Evolutionary conservation across 2,797 vertebrate genomes (phyloP), one percentile per base, ranked within the genome.

Genomic region (Euphonia xanthogaster): DNA sequence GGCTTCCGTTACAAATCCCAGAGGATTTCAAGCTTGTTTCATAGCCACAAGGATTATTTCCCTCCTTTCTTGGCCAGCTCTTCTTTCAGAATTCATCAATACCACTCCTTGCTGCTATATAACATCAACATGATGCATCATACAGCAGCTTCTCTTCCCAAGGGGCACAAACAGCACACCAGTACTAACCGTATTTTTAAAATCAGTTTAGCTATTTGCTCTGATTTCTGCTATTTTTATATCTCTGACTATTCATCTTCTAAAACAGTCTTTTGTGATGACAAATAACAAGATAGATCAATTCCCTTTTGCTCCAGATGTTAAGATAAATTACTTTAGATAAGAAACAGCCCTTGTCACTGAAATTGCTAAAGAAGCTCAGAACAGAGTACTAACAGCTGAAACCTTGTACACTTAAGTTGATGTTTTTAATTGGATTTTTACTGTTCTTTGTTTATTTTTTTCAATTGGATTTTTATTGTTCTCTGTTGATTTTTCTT

Each of bases 11-110:
- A 94, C 91, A 95, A 89, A 88, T 72, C 93, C 93, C 90, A 0
- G 7, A 60, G 87, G 95, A 95, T 90, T 94, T 91, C 67, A 61
- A 76, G 82, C 81, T 79, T 67, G 85, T 90, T 96, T 93, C 82
- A 79, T 62, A 93, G 86, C 76, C 87, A 91, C 91, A 84, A 91
- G 79, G 93, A 96, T 95, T 95, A 91, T 94, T 95, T 84, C 85
- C 94, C 82, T 86, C 54, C 67, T 68, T 55, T 84, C 63, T 70
- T 48, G 80, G 76, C 89, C 79, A 87, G 70, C 51, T 90, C 63
- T 86, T 73, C 87, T 72, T 76, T 94, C 95, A 94, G 82, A 92
- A 94, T 78, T 70, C 87, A 75, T 90, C 85, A 88, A 10, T 78
- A 93, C 80, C 87, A 70, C 70, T 93, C 74, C 77, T 88, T 62